phyloP scores from a whole-genome alignment of 2,113 vertebrate species.

The Cyrtonyx montezumae region DNA sequence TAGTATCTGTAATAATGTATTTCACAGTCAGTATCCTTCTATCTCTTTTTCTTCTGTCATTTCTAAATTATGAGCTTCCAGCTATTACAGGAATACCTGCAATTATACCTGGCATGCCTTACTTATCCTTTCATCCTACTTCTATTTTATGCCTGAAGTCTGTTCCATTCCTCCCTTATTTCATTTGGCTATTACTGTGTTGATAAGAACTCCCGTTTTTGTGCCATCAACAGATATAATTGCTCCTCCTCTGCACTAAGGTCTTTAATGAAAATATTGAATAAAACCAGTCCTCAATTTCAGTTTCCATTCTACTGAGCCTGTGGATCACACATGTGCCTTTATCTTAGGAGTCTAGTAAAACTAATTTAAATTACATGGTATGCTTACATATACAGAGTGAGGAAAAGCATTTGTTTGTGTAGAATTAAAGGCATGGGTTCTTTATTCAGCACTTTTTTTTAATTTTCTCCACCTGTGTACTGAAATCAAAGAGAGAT shows the following conservation, averaged over 20 bases:
- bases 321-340: background rate
- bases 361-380: background rate
- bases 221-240: background rate
- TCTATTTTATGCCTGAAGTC: background rate
- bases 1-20: background rate
- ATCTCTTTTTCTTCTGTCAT: constrained; percentile 41
- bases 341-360: background rate
- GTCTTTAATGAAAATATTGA: background rate
- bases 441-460: background rate
- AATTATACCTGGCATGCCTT: constrained; percentile 38
- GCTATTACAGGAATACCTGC: constrained; percentile 17
- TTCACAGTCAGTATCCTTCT: background rate
- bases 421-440: background rate
- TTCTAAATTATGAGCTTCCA: constrained; percentile 37
- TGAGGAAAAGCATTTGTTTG: background rate
- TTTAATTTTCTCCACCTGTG: background rate
- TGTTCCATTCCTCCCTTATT: background rate
- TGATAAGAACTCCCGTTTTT: background rate
- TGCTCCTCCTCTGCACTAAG: background rate
- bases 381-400: background rate
- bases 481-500: background rate
- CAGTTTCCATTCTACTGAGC: background rate
- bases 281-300: background rate
- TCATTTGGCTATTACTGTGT: background rate
- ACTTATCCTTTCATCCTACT: constrained; percentile 45